Percentiles rank a stretch among this genome's conserved stretches.
phyloP scores from a whole-genome alignment of 2,888 invertebrate species.

The Teinopalpus imperialis region DNA sequence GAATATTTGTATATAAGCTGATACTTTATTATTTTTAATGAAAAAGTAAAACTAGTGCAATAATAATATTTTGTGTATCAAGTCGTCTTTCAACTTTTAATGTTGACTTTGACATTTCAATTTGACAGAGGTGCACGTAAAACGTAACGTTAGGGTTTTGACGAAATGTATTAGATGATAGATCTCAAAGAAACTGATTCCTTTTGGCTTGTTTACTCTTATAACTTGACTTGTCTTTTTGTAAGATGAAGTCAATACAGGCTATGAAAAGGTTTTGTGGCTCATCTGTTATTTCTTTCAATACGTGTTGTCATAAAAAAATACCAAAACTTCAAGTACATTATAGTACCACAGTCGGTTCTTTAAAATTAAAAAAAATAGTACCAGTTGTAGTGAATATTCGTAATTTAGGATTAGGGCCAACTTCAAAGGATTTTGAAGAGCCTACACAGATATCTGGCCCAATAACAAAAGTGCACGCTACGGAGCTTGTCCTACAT shows the following conservation, averaged over 20 bases:
- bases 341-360: constrained; percentile 52
- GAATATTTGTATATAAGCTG: too few species aligned
- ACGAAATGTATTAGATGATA: constrained; percentile 11
- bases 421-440: constrained; percentile 72
- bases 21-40: too few species aligned
- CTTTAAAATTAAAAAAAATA: constrained; percentile 42
- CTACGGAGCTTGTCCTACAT: constrained; percentile 87
- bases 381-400: constrained; percentile 40
- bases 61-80: too few species aligned
- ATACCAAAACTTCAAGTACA: constrained; percentile 51
- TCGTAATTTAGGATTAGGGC: constrained; percentile 65
- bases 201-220: constrained; percentile 26
- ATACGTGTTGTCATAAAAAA: constrained; percentile 46
- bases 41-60: too few species aligned
- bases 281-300: constrained; percentile 38
- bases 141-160: constrained; percentile 10
- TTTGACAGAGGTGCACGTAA: constrained; percentile 13
- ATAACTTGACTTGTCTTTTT: constrained; percentile 23
- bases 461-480: constrained; percentile 85
- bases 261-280: constrained; percentile 45
- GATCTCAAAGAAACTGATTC: constrained; percentile 1
- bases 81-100: too few species aligned
- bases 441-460: constrained; percentile 58
- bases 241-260: constrained; percentile 56
- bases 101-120: constrained; percentile 21